These are phyloP conservation scores for Unio delphinus DNA, from an alignment of 2,888 invertebrate species.

Conservation along the genomic window DNA sequence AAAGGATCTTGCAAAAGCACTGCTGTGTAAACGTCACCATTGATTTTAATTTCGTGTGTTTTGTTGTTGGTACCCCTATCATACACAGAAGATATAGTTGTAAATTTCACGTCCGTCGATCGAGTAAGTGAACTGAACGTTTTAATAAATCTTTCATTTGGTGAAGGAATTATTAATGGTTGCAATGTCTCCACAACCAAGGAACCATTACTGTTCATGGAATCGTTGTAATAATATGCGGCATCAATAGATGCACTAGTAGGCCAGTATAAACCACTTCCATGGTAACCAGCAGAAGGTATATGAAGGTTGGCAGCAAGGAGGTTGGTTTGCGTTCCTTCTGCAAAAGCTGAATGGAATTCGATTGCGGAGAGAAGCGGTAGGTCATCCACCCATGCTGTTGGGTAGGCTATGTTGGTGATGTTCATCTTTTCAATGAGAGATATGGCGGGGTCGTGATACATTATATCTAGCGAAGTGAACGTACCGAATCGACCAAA, in stretches of 20 bases:
- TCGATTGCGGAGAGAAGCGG: constrained; percentile 26
- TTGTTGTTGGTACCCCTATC: too few species aligned
- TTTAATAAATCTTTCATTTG: neutral
- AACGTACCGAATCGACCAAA: constrained; percentile 77
- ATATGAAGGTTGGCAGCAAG: constrained; percentile 26
- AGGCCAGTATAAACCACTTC: constrained; percentile 34
- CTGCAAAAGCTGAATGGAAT: constrained; percentile 30
- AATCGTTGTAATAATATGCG: constrained; percentile 14
- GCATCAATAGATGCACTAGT: constrained; percentile 24
- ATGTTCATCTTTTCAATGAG: constrained; percentile 75
- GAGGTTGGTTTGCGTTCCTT: constrained; percentile 22
- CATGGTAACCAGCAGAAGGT: constrained; percentile 17
- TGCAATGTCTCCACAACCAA: constrained; percentile 19
- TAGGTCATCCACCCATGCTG: constrained; percentile 67
- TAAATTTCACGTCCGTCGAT: too few species aligned
- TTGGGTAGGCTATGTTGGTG: constrained; percentile 79
- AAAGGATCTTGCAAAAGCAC: constrained; percentile 4
- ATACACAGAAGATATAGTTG: too few species aligned
- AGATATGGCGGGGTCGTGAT: constrained; percentile 79
- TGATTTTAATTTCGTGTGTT: constrained; percentile 9
- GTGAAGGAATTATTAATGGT: constrained; percentile 6
- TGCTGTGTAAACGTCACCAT: constrained; percentile 19
- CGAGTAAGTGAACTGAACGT: too few species aligned
- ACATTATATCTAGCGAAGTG: constrained; percentile 87
- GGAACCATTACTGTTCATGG: constrained; percentile 7